Evolutionary conservation across 2,888 invertebrate species (phyloP), one percentile per base, ranked within the genome.

Genomic region (Andrena praecox): DNA sequence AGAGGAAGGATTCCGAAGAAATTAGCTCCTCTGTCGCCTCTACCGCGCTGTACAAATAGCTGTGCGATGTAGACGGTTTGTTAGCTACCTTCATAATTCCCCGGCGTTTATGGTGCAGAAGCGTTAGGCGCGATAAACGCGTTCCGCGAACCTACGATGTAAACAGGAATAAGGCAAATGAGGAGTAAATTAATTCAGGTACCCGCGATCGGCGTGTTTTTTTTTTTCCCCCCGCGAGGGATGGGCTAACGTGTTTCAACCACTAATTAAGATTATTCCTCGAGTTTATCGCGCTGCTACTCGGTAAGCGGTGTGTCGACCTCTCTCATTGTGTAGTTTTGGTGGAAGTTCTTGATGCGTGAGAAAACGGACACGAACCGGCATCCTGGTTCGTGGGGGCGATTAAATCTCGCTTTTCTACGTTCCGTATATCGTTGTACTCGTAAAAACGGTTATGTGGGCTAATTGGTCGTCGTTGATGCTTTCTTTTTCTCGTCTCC

Each of bases 391-490:
- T 80, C 82, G 77, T 69, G 82, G 70, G 70, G 54, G 67, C 77
- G 92, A 91, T 92, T 89, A 89, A 86, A 91, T 92, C 91, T 88
- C 77, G 71, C 85, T 88, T 85, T 85, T 84, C 70, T 54, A 78
- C 80, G 88, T 88, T 85, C 85, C 84, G 80, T 89, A 88, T 87
- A 88, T 88, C 89, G 88, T 63, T 42, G 81, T 79, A 80, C 85
- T 80, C 78, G 85, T 89, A 88, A 88, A 90, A 91, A 80, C 90
- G 89, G 89, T 90, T 91, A 91, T 88, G 84, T 89, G 87, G 88
- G 86, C 92, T 92, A 92, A 92, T 92, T 91, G 92, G 90, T 88
- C 85, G 82, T 85, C 88, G 82, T 69, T 68, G 84, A 84, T 84
- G 81, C 66, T 72, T 56, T 59, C 69, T 71, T 80, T 86, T 83